These are phyloP conservation scores for Platalea minor DNA, from an alignment of 2,797 vertebrate genomes.

Conservation along the genomic window DNA sequence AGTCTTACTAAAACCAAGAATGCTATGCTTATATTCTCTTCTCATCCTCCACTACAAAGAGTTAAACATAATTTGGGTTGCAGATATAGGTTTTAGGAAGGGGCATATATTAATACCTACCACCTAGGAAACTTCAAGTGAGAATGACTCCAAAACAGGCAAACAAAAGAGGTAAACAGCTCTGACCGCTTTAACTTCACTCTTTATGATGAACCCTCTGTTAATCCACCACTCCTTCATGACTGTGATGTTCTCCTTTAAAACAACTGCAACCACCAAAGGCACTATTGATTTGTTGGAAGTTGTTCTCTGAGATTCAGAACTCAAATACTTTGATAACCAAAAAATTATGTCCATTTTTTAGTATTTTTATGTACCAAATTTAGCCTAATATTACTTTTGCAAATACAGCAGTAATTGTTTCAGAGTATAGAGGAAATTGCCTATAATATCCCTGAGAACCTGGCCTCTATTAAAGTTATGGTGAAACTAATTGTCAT, in stretches of 20 bases:
- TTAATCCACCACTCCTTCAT: background rate
- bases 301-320: background rate
- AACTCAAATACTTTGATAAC: background rate
- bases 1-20: background rate
- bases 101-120: accelerated
- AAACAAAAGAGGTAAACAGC: background rate
- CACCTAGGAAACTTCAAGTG: background rate
- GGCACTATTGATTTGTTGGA: background rate
- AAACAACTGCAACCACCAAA: background rate
- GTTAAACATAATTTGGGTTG: background rate
- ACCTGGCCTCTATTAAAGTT: background rate
- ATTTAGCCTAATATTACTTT: background rate
- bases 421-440: background rate
- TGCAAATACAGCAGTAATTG: background rate
- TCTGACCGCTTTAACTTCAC: background rate
- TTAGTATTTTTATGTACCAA: background rate
- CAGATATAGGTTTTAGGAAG: background rate
- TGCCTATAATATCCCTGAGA: background rate
- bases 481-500: background rate
- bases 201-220: background rate
- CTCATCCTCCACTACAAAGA: background rate
- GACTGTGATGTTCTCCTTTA: background rate
- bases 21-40: background rate
- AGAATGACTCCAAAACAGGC: background rate
- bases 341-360: background rate